These are phyloP conservation scores for Paramuricea clavata DNA, from an alignment of 92 coral and sea anemone genomes.

Conservation along the genomic window DNA sequence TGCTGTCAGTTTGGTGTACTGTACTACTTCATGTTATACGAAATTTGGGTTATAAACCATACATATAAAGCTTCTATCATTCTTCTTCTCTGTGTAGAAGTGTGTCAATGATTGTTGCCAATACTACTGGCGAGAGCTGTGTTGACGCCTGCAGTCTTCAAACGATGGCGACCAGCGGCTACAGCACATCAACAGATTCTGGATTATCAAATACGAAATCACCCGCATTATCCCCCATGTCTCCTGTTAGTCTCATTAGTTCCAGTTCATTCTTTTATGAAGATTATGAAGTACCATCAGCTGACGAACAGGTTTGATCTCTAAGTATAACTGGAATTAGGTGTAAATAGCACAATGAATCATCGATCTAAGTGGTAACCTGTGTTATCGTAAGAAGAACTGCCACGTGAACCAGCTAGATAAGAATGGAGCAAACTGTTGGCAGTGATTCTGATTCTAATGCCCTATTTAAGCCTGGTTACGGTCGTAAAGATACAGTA, in stretches of 20 bases:
- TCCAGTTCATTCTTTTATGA: constrained; percentile 38
- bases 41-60: no score
- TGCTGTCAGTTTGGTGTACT: no score
- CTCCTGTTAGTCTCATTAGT: constrained; percentile 48
- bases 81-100: constrained; percentile 3
- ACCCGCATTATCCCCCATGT: constrained; percentile 45
- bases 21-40: no score
- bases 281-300: constrained; percentile 70
- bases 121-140: neutral
- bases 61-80: neutral
- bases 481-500: no score
- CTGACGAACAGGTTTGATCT: constrained; percentile 81
- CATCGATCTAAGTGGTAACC: no score
- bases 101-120: constrained; percentile 36
- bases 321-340: neutral
- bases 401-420: no score
- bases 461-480: no score
- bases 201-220: constrained; percentile 76
- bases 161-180: constrained; percentile 86
- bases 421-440: no score
- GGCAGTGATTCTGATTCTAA: no score
- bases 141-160: constrained; percentile 80
- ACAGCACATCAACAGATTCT: constrained; percentile 94
- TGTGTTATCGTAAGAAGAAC: no score
- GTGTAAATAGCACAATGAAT: neutral